Evolutionary conservation across 2,888 invertebrate genomes (phyloP).

Genomic region (Harpalus rubripes): DNA sequence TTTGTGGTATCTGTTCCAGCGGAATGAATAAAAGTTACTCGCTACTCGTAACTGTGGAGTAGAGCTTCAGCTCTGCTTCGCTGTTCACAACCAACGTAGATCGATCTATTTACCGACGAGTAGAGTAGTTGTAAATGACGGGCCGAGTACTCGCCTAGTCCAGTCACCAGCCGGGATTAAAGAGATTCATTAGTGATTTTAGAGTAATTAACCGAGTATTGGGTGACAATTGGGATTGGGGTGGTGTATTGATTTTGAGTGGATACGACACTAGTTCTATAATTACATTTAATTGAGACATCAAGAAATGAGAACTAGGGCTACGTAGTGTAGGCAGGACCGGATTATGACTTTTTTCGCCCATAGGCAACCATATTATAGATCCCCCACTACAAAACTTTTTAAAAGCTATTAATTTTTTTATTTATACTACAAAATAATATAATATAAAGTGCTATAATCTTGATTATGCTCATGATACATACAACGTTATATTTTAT

Average conservation of each 20-base stretch:
- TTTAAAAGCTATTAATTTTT: no score
- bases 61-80: not conserved
- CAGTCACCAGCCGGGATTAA: not conserved
- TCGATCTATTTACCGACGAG: slow-evolving; percentile 36
- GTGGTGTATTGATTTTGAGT: not conserved
- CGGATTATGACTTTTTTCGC: no score
- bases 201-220: slow-evolving; percentile 16
- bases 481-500: no score
- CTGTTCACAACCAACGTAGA: slow-evolving; percentile 1
- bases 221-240: not conserved
- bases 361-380: no score
- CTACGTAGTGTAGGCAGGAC: no score
- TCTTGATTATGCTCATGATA: no score
- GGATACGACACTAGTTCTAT: not conserved
- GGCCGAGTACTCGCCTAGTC: not conserved
- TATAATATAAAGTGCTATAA: no score
- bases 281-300: not conserved
- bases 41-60: not conserved
- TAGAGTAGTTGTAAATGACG: slow-evolving; percentile 9
- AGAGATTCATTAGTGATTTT: slow-evolving; percentile 26
- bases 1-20: slow-evolving; percentile 57
- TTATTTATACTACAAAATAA: no score
- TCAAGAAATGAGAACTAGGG: not conserved
- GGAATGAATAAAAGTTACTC: slow-evolving; percentile 60
- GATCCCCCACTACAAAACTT: no score